phyloP scores from a whole-genome alignment of 2,113 vertebrate species.

The Tonatia bakeri region DNA sequence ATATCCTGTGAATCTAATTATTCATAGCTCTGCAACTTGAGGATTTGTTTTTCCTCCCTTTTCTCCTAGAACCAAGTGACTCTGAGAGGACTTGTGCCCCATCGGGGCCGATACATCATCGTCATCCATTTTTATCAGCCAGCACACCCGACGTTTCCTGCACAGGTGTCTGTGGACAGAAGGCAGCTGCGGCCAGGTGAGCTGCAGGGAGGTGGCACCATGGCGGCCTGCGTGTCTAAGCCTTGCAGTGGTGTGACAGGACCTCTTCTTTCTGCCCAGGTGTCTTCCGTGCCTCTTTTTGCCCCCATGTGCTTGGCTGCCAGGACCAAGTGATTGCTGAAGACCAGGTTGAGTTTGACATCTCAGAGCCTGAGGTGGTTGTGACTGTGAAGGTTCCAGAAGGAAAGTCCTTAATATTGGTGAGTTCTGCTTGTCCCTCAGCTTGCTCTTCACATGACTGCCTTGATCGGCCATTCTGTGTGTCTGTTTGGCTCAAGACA shows the following conservation, averaged over 20 bases:
- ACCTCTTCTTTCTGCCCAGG: constrained; percentile 77
- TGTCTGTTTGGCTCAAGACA: not conserved
- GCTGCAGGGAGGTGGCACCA: not conserved
- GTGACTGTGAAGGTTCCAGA: constrained; percentile 86
- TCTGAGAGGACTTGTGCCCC: constrained; percentile 81
- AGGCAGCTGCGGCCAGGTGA: constrained; percentile 85
- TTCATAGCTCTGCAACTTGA: not conserved
- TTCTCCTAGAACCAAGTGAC: constrained; percentile 84
- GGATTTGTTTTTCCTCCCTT: not conserved
- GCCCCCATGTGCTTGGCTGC: constrained; percentile 90
- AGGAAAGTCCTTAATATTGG: constrained; percentile 87
- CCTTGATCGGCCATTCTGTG: not conserved
- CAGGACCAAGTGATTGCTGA: constrained; percentile 83
- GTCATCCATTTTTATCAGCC: constrained; percentile 90
- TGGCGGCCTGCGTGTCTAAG: rapidly evolving
- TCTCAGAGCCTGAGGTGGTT: constrained; percentile 78
- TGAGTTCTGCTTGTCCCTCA: constrained; percentile 70
- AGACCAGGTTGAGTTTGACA: constrained; percentile 83
- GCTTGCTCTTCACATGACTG: not conserved
- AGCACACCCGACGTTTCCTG: constrained; percentile 81
- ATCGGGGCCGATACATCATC: constrained; percentile 82
- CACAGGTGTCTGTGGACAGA: constrained; percentile 82
- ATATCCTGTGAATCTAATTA: not conserved
- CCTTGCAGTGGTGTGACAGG: not conserved
- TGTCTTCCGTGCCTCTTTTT: constrained; percentile 87